Evolutionary conservation across 2,888 invertebrate species (phyloP).

Genomic region (Sinopyrophorus schimmeli): DNA sequence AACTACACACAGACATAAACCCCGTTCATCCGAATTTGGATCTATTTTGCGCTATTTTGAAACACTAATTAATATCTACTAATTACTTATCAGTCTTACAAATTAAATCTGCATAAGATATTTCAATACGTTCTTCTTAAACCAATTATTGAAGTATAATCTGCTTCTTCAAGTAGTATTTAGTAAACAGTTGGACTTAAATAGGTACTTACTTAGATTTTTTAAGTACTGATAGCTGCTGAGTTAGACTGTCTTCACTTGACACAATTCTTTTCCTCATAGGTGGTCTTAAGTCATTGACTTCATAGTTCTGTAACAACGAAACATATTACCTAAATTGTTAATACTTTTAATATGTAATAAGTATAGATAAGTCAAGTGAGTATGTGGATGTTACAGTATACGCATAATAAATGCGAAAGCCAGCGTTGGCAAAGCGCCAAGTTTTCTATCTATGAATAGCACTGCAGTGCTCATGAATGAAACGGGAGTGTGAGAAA

Average conservation of each 20-base stretch:
- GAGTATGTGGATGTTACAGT: too few relatives aligned
- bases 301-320: slow-evolving; percentile 48
- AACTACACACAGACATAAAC: slow-evolving; percentile 18
- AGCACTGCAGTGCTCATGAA: slow-evolving; percentile 33
- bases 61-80: slow-evolving; percentile 32
- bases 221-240: slow-evolving; percentile 67
- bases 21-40: slow-evolving; percentile 31
- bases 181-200: too few relatives aligned
- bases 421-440: slow-evolving; percentile 34
- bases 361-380: too few relatives aligned
- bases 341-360: too few relatives aligned
- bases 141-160: not conserved
- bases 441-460: slow-evolving; percentile 28
- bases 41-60: slow-evolving; percentile 20
- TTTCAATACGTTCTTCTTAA: slow-evolving; percentile 18
- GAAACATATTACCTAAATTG: too few relatives aligned
- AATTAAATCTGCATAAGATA: slow-evolving; percentile 32
- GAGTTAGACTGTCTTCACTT: slow-evolving; percentile 65
- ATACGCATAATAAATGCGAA: too few relatives aligned
- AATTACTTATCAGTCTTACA: slow-evolving; percentile 38
- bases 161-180: not conserved
- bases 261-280: slow-evolving; percentile 68
- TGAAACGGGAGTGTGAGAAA: slow-evolving; percentile 39
- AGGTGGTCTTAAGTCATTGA: slow-evolving; percentile 49
- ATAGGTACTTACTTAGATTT: slow-evolving; percentile 66